Evolutionary conservation across 1,140 invertebrate species (phyloP), one percentile per base, ranked within the genome.

Genomic region (Coenobita brevimanus): DNA sequence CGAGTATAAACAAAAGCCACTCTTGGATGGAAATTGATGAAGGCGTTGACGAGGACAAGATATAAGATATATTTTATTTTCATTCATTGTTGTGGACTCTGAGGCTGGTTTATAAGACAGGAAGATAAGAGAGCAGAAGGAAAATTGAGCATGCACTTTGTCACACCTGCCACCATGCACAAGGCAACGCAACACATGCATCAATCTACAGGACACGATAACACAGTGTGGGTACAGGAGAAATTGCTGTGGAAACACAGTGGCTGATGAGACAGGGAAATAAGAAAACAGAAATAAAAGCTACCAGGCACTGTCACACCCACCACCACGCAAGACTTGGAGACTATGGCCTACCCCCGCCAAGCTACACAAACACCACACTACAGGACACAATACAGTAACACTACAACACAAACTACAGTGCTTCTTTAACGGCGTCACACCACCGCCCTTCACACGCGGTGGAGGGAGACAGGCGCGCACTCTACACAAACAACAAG

Each of bases 61-160:
- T 67, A 10, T 24, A 24, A 8, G 64, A 67, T 30, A 36, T 30
- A 62, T 8, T 69, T 10, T 30, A 30, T 69, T 69, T 3, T 30
- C 33, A 30, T 33, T 27, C 73, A 50, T 76, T 38, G 24, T 43
- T 76, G 73, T n/a, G 41, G 73, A 73, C 69, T 33, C 64, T 69
- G 64, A 71, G 67, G 67, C 67, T 4, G 33, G n/a, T 27, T 38
- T 36, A 71, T 33, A 30, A 15, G 27, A 43, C 24, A 13, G 71
- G 10, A 30, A 3, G 3, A n/a, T n/a, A 21, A 13, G 27, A 75
- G 41, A 41, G 38, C 10, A 75, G 21, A 30, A 75, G n/a, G 46
- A 43, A 75, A 33, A 30, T 67, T 27, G 36, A 33, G 30, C 27
- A 3, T 10, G 36, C 10, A n/a, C 21, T 62, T 6, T 10, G 8